Percentiles rank a stretch among this genome's conserved stretches.
phyloP scores from a whole-genome alignment of 2,888 invertebrate genomes.

The Coelogynopora nodosa region DNA sequence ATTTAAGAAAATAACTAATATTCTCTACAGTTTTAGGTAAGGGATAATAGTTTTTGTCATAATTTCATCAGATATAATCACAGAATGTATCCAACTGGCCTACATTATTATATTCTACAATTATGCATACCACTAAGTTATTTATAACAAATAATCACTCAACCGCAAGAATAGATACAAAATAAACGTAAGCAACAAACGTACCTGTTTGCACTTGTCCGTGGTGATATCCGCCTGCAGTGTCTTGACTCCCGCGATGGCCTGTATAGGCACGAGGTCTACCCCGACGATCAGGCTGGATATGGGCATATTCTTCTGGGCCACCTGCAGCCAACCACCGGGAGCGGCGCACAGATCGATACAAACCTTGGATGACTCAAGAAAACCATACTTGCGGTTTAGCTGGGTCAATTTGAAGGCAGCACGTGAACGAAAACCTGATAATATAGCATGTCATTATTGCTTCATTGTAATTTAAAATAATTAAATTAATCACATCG shows the following conservation, averaged over 20 bases:
- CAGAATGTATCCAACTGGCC: too few relatives aligned
- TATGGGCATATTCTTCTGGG: slow-evolving; percentile 91
- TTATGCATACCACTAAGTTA: too few relatives aligned
- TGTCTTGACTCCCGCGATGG: slow-evolving; percentile 82
- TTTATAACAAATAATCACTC: not conserved
- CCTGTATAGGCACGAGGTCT: slow-evolving; percentile 87
- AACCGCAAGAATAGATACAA: too few relatives aligned
- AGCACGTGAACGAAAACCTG: slow-evolving; percentile 91
- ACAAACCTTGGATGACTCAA: slow-evolving; percentile 89
- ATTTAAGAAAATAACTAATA: too few relatives aligned
- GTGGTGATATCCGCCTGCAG: slow-evolving; percentile 92
- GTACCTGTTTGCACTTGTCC: slow-evolving; percentile 73
- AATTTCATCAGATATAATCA: too few relatives aligned
- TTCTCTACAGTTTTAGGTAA: too few relatives aligned
- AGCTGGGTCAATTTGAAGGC: slow-evolving; percentile 98
- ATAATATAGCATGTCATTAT: slow-evolving; percentile 45
- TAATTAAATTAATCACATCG: not conserved
- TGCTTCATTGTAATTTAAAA: not conserved
- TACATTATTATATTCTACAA: too few relatives aligned
- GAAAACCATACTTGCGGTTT: slow-evolving; percentile 91
- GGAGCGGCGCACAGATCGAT: slow-evolving; percentile 98
- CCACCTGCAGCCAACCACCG: slow-evolving; percentile 98
- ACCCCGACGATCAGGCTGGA: slow-evolving; percentile 87
- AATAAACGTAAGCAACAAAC: too few relatives aligned
- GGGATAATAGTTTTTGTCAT: too few relatives aligned